Evolutionary conservation across 1,140 invertebrate genomes (phyloP).

Genomic region (Lasaia peninsularis): DNA sequence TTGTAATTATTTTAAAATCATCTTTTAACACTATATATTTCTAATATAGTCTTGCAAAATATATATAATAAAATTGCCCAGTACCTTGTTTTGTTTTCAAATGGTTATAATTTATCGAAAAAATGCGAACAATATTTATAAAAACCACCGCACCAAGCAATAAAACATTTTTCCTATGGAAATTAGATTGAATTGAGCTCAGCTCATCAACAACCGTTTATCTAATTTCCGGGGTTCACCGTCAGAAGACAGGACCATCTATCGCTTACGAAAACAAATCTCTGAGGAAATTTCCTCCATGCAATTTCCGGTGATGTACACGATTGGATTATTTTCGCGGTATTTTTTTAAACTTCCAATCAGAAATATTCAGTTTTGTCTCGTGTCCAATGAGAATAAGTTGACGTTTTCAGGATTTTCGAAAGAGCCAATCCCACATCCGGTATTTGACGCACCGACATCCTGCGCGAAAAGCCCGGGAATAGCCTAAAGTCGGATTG

Average conservation of each 20-base stretch:
- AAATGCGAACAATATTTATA: background rate
- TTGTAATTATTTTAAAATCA: too few relatives aligned
- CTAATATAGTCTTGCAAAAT: too few relatives aligned
- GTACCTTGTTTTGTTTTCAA: background rate
- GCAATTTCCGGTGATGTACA: slow-evolving; percentile 54
- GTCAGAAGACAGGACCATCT: slow-evolving; percentile 51
- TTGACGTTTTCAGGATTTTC: slow-evolving; percentile 45
- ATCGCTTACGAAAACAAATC: slow-evolving; percentile 65
- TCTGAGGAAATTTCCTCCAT: slow-evolving; percentile 69
- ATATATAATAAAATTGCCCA: too few relatives aligned
- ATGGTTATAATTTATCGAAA: background rate
- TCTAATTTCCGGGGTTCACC: slow-evolving; percentile 59
- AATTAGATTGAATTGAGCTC: slow-evolving; percentile 36
- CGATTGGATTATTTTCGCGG: slow-evolving; percentile 54
- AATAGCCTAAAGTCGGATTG: slow-evolving; percentile 44
- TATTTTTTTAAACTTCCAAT: slow-evolving; percentile 46
- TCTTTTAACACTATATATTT: too few relatives aligned
- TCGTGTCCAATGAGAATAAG: slow-evolving; percentile 39
- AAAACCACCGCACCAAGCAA: background rate
- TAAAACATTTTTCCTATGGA: slow-evolving; percentile 31
- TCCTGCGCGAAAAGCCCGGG: slow-evolving; percentile 74
- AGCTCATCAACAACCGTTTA: slow-evolving; percentile 40
- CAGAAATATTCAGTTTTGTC: slow-evolving; percentile 1
- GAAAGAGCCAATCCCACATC: slow-evolving; percentile 58
- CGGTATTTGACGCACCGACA: slow-evolving; percentile 51